Conservation (phyloP, 2,797 vertebrate genomes). For the Syndactyla subalaris region DNA sequence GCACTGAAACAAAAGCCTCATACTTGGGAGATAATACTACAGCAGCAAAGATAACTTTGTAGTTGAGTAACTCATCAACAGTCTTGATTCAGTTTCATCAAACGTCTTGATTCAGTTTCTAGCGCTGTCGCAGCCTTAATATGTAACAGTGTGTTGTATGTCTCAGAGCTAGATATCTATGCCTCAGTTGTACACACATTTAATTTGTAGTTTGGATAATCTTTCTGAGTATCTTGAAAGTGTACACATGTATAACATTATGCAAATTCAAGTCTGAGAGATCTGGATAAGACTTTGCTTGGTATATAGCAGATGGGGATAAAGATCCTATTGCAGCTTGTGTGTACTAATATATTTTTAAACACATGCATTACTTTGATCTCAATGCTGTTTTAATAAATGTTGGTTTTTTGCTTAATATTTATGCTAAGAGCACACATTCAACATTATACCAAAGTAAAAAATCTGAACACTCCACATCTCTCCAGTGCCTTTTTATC, state of each 20-base stretch:
- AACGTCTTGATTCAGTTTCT: background rate
- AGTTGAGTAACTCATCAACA: background rate
- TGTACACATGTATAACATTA: background rate
- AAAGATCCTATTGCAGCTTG: background rate
- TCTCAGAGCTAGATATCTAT: background rate
- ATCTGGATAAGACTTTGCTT: background rate
- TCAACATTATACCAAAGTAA: background rate
- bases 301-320: background rate
- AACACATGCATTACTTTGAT: background rate
- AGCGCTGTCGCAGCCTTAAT: background rate
- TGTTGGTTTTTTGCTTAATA: background rate
- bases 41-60: background rate
- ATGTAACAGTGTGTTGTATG: background rate
- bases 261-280: background rate
- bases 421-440: background rate
- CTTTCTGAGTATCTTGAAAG: background rate
- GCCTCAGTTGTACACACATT: background rate
- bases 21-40: background rate
- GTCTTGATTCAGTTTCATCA: background rate
- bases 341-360: background rate
- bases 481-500: rapidly evolving
- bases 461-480: background rate
- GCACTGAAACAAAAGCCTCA: background rate
- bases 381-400: background rate
- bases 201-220: background rate